A percentile compares a stretch with the other conserved stretches of the same genome.
Evolutionary conservation across 2,113 vertebrate species (phyloP).

Genomic region (Saimiri boliviensis): DNA sequence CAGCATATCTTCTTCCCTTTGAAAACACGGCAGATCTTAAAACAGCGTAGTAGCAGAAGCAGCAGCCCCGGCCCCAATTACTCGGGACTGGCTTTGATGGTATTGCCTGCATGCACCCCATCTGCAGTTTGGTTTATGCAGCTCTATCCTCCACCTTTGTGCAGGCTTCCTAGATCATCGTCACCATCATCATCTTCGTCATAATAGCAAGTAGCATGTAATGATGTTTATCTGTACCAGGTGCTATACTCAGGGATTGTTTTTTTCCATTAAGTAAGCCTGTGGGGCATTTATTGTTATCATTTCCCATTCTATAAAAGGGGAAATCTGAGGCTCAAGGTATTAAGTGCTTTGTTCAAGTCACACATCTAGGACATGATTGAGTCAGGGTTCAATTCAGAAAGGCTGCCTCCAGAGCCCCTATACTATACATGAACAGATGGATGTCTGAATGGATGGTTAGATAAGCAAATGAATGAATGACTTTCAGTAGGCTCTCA

Average conservation of each 20-base stretch:
- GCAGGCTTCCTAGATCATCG: not conserved
- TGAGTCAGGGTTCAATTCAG: not conserved
- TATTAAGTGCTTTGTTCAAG: not conserved
- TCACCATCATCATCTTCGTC: not conserved
- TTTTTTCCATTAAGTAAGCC: not conserved
- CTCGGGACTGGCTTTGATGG: slow-evolving; percentile 28
- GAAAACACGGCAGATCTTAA: not conserved
- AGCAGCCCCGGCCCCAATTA: not conserved
- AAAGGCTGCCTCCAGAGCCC: not conserved
- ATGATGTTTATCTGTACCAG: not conserved
- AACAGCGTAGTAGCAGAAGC: not conserved
- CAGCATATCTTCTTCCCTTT: not conserved
- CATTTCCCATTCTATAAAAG: not conserved
- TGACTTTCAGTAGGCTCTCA: not conserved
- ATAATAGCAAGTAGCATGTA: too few relatives aligned
- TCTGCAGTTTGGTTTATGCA: not conserved
- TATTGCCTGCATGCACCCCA: not conserved
- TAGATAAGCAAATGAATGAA: not conserved
- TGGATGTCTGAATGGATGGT: not conserved
- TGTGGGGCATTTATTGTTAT: not conserved
- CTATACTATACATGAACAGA: not conserved
- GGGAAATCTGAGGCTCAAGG: not conserved
- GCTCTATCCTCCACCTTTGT: not conserved
- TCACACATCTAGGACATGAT: not conserved
- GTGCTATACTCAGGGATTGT: not conserved